Conservation (phyloP, 2,888 invertebrate species). For the Chrysolina haemoptera region DNA sequence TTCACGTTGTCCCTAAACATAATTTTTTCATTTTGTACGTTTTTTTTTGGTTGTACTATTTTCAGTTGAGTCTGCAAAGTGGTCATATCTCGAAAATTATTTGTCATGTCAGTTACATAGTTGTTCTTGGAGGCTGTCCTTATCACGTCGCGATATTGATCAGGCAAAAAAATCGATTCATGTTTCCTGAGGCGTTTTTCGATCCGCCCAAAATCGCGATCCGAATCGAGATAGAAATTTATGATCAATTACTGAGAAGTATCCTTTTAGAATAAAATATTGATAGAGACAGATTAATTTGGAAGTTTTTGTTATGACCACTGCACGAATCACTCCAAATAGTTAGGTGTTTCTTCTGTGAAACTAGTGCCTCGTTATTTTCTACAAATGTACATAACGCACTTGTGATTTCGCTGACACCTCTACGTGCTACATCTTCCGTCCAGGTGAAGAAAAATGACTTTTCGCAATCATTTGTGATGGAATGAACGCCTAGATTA, state of each 20-base stretch:
- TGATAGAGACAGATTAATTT: constrained; percentile 56
- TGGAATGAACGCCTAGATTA: constrained; percentile 47
- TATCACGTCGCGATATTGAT: constrained; percentile 56
- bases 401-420: constrained; percentile 6
- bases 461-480: constrained; percentile 25
- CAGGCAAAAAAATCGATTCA: constrained; percentile 43
- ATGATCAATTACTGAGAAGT: constrained; percentile 58
- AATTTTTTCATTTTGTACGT: constrained; percentile 25
- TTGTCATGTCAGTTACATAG: constrained; percentile 49
- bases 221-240: constrained; percentile 62
- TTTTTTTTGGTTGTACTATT: constrained; percentile 11
- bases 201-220: constrained; percentile 51
- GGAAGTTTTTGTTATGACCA: constrained; percentile 56
- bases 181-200: constrained; percentile 59
- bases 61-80: constrained; percentile 7
- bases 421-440: constrained; percentile 48
- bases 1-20: constrained; percentile 28
- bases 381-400: background rate
- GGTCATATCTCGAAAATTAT: constrained; percentile 40
- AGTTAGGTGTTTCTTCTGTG: too few relatives aligned
- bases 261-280: constrained; percentile 54
- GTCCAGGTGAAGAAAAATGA: constrained; percentile 52
- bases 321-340: too few relatives aligned
- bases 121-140: constrained; percentile 51
- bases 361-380: too few relatives aligned